These are phyloP conservation scores for Scaeva pyrastri DNA, from an alignment of 2,888 invertebrate genomes.

Conservation along the genomic window DNA sequence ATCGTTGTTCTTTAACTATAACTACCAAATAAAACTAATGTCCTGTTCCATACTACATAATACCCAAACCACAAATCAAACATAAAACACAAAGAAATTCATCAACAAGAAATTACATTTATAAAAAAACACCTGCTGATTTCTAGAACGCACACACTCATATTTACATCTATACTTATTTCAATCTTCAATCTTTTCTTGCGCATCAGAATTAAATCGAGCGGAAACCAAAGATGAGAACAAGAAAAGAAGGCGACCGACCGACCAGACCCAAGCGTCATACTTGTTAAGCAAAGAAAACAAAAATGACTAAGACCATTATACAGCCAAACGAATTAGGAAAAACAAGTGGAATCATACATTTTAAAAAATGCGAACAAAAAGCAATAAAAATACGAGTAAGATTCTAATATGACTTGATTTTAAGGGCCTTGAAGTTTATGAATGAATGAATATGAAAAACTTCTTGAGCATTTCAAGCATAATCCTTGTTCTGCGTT, in stretches of 20 bases:
- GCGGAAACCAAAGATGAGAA: slow-evolving; percentile 27
- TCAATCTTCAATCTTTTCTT: slow-evolving; percentile 44
- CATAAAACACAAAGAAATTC: not conserved
- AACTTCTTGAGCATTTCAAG: too few relatives aligned
- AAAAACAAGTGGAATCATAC: too few relatives aligned
- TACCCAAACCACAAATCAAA: not conserved
- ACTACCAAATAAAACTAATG: not conserved
- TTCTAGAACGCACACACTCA: slow-evolving; percentile 15
- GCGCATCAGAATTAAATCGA: slow-evolving; percentile 48
- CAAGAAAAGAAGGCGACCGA: not conserved
- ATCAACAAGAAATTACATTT: not conserved
- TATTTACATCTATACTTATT: slow-evolving; percentile 19
- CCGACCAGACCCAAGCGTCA: slow-evolving; percentile 30
- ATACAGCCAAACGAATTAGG: not conserved
- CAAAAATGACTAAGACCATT: not conserved
- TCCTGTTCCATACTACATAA: not conserved
- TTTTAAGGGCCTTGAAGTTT: too few relatives aligned
- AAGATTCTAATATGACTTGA: too few relatives aligned
- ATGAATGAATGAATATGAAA: too few relatives aligned
- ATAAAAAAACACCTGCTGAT: slow-evolving; percentile 40
- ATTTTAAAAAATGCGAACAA: too few relatives aligned
- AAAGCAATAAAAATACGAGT: too few relatives aligned
- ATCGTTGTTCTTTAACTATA: too few relatives aligned
- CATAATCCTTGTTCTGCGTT: too few relatives aligned
- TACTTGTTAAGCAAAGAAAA: slow-evolving; percentile 29